phyloP scores from a whole-genome alignment of 2,797 vertebrate genomes.

The Cossypha niveicapilla region DNA sequence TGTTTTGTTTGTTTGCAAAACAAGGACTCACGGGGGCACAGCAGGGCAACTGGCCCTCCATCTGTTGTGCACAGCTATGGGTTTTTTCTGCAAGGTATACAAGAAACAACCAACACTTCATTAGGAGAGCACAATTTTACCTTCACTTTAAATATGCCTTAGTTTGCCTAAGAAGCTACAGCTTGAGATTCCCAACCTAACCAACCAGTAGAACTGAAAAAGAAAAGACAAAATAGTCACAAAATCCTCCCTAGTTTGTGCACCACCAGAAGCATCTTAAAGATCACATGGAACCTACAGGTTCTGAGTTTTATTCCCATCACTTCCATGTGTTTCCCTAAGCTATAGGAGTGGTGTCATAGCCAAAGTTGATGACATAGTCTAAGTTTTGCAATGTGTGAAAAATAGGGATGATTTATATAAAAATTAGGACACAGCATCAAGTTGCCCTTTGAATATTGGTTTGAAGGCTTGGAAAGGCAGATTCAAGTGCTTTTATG shows the following conservation, averaged over 20 bases:
- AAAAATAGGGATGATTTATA: background rate
- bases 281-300: background rate
- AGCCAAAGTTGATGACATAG: background rate
- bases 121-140: background rate
- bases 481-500: background rate
- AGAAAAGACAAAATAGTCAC: background rate
- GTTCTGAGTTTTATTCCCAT: background rate
- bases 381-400: accelerated
- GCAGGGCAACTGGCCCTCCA: constrained; percentile 32
- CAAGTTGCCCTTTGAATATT: background rate
- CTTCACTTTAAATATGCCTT: background rate
- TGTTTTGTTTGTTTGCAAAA: background rate
- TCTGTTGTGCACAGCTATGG: background rate
- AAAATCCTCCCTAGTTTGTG: background rate
- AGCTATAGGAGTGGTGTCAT: background rate
- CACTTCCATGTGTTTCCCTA: background rate
- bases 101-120: constrained; percentile 9
- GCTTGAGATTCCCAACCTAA: background rate
- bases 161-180: background rate
- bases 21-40: background rate
- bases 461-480: background rate
- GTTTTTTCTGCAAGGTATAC: constrained; percentile 2
- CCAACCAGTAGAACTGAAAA: background rate
- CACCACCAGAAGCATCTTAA: background rate
- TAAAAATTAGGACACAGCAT: background rate